Evolutionary conservation across 2,888 invertebrate genomes (phyloP).

Genomic region (Apantesis nais): DNA sequence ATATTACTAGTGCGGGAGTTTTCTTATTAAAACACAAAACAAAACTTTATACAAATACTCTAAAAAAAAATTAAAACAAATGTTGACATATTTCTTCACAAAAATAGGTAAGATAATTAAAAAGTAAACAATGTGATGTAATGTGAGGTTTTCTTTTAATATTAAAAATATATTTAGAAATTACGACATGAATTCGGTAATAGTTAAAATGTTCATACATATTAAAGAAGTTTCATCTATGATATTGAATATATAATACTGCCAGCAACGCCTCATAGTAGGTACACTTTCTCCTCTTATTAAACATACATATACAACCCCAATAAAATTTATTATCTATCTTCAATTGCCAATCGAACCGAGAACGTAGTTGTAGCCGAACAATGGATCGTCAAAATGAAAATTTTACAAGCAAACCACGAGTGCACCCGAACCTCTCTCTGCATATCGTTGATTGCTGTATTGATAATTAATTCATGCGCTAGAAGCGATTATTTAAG

Average conservation of each 20-base stretch:
- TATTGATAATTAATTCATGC: slow-evolving; percentile 1
- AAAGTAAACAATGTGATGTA: background rate
- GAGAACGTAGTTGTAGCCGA: background rate
- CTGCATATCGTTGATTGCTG: slow-evolving; percentile 2
- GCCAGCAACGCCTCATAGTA: background rate
- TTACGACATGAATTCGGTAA: no score
- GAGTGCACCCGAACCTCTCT: background rate
- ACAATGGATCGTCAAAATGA: slow-evolving; percentile 2
- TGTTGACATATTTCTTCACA: no score
- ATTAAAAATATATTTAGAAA: no score
- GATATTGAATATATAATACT: background rate
- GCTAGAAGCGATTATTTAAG: background rate
- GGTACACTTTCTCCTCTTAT: background rate
- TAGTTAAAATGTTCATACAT: background rate
- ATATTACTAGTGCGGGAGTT: no score
- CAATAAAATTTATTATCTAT: background rate
- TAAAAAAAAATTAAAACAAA: no score
- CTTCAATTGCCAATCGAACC: background rate
- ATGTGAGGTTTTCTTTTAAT: background rate
- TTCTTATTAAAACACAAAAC: no score
- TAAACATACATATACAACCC: background rate
- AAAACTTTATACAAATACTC: no score
- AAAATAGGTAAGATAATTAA: background rate
- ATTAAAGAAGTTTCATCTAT: background rate
- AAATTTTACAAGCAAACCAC: slow-evolving; percentile 5